Evolutionary conservation across 2,888 invertebrate genomes (phyloP).

Genomic region (Netelia inedita): DNA sequence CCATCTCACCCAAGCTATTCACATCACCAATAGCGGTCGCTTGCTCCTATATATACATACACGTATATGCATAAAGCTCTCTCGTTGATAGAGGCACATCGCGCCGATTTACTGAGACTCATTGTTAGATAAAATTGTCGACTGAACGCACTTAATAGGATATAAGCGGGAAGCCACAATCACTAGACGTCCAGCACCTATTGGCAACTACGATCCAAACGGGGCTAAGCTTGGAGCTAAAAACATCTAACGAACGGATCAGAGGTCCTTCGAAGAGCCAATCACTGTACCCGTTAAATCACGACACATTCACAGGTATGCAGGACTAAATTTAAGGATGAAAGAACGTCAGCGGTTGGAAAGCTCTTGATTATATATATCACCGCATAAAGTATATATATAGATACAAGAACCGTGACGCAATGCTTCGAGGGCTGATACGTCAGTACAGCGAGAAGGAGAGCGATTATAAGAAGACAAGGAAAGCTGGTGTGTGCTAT

Average conservation of each 20-base stretch:
- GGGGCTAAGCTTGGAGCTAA: no score
- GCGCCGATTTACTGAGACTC: conserved; percentile 57
- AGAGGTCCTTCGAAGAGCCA: conserved; percentile 18
- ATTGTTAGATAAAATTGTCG: conserved; percentile 60
- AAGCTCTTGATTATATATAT: background rate
- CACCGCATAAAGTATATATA: background rate
- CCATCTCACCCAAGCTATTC: conserved; percentile 64
- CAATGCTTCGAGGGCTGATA: conserved; percentile 59
- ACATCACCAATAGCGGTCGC: conserved; percentile 48
- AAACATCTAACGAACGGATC: background rate
- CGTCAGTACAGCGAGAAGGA: conserved; percentile 44
- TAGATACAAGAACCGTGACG: conserved; percentile 44
- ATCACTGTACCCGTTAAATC: conserved; percentile 16
- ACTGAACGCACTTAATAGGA: conserved; percentile 35
- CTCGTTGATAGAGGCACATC: conserved; percentile 58
- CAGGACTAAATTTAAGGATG: conserved; percentile 36
- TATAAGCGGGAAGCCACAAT: conserved; percentile 25
- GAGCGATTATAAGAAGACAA: conserved; percentile 60
- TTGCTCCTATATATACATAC: conserved; percentile 20
- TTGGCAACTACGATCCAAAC: conserved; percentile 38
- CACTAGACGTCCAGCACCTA: conserved; percentile 22
- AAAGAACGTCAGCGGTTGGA: background rate
- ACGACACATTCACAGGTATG: conserved; percentile 34
- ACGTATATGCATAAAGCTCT: conserved; percentile 47
- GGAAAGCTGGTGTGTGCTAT: conserved; percentile 55